Base-by-base conservation (phyloP, 30 jellyfish, hydroid and myxozoan genomes). In the Cassiopea xamachana region DNA sequence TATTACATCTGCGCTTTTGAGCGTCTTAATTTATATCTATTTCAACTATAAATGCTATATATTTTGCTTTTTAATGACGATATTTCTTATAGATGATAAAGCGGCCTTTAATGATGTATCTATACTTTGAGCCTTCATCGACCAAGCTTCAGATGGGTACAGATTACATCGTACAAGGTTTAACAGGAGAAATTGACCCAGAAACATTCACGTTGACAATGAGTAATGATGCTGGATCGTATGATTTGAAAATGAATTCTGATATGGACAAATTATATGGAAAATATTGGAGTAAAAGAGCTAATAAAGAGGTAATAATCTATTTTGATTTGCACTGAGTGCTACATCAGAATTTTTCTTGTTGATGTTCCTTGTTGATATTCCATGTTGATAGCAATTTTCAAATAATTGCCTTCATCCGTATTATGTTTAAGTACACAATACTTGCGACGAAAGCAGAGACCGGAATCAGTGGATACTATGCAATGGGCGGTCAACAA, bases 181-280 rank as follows among this genome's bases (percentile, higher is more conserved):
- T 84, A 12, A 59, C 83, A 7, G 92, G 92, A 1, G 92, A 84
- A 60, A 73, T 84, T 43, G 92, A 84, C 19, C 92, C 92, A 18
- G 78, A 84, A 46, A 84, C 92, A 1, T 84, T 69, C 39, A 84
- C 92, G 45, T 39, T 84, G 60, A 70, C 79, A 5, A 84, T 84
- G 92, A 84, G 61, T 43, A 84, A 84, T 51, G 85, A 75, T 51
- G 92, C 92, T 2, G 92, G 92, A 13, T 43, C 85, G 16, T 84
- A 84, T 60, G 69, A 50, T 46, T 48, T 84, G 43, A 68, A 79
- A 39, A 71, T 84, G 79, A 84, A 84, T 84, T 85, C 75, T 14
- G 92, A 84, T 48, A 84, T 84, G 92, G 86, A 84, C 61, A 84
- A 84, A 60, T 19, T 84, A 79, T 84, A 68, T 68, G 92, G 92